These are phyloP conservation scores for Bubo blakistoni DNA, from an alignment of 2,113 vertebrate species.

Conservation along the genomic window DNA sequence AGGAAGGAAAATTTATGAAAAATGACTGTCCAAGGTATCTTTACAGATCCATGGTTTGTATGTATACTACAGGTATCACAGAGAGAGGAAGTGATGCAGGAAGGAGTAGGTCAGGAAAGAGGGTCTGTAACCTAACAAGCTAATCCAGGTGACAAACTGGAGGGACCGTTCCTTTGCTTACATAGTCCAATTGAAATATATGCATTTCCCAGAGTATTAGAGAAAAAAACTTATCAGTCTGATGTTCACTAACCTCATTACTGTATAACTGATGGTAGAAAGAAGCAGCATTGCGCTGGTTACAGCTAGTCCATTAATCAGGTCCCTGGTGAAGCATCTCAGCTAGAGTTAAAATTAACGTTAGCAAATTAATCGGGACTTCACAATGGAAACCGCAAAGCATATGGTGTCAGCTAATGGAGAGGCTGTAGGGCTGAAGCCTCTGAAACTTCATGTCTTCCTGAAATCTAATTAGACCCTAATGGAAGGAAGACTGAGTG, in stretches of 20 bases:
- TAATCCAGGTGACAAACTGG: neutral
- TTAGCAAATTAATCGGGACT: conserved; percentile 49
- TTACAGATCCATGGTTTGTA: neutral
- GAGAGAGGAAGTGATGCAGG: neutral
- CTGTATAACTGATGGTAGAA: conserved; percentile 26
- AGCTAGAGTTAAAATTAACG: conserved; percentile 58
- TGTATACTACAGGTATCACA: neutral
- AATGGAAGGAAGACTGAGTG: conserved; percentile 53
- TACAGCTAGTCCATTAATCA: conserved; percentile 56
- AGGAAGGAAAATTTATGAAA: neutral
- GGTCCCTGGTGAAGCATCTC: conserved; percentile 38
- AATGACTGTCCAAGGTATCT: neutral
- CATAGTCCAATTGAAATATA: neutral
- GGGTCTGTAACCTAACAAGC: neutral
- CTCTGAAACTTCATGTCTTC: neutral
- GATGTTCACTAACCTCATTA: conserved; percentile 38
- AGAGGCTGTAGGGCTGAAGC: conserved; percentile 21
- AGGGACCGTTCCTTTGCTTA: neutral
- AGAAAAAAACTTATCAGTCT: neutral
- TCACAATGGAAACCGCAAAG: conserved; percentile 21
- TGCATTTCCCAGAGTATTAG: neutral
- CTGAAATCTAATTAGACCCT: conserved; percentile 68
- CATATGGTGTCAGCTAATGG: conserved; percentile 65
- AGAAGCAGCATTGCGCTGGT: conserved; percentile 16
- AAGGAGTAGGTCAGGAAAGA: neutral